A percentile compares a stretch with the other conserved stretches of the same genome.
These are phyloP conservation scores for Rhinopomastus cyanomelas DNA, from an alignment of 2,113 vertebrate genomes.

Conservation along the genomic window DNA sequence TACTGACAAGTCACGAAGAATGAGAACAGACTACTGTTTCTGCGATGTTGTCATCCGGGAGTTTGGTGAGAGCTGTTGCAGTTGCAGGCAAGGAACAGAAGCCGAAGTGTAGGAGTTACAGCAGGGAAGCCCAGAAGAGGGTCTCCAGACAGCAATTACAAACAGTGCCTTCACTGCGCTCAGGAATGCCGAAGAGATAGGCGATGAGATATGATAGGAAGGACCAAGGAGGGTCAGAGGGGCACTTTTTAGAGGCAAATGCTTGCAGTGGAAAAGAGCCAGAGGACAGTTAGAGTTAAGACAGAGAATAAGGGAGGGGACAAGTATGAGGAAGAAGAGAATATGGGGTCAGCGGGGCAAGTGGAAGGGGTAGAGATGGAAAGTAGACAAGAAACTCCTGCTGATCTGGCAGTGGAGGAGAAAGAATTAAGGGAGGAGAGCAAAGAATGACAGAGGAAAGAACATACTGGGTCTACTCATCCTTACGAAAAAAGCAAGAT, in stretches of 20 bases:
- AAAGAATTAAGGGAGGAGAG: not conserved
- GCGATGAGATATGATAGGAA: slow-evolving; percentile 44
- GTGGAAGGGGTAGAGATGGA: slow-evolving; percentile 29
- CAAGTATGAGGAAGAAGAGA: slow-evolving; percentile 27
- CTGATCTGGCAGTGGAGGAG: not conserved
- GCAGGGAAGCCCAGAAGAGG: slow-evolving; percentile 34
- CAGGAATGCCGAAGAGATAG: slow-evolving; percentile 48
- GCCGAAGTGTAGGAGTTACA: slow-evolving; percentile 53
- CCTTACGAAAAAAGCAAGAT: not conserved
- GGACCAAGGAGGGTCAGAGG: slow-evolving; percentile 32
- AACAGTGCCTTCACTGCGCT: slow-evolving; percentile 54
- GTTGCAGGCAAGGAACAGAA: slow-evolving; percentile 50
- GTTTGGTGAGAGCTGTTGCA: slow-evolving; percentile 46
- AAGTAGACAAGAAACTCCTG: slow-evolving; percentile 51
- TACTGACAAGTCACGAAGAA: slow-evolving; percentile 50
- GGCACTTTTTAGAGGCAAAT: slow-evolving; percentile 45
- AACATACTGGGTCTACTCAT: not conserved
- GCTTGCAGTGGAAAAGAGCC: slow-evolving; percentile 44
- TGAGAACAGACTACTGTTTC: slow-evolving; percentile 60
- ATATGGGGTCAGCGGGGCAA: slow-evolving; percentile 22
- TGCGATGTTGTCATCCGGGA: slow-evolving; percentile 48
- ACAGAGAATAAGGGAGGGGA: slow-evolving; percentile 20
- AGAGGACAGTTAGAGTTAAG: slow-evolving; percentile 35
- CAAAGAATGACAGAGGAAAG: not conserved
- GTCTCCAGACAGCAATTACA: slow-evolving; percentile 55